Evolutionary conservation across 2,113 vertebrate genomes (phyloP), one percentile per base, ranked within the genome.

Genomic region (Plotosus lineatus): DNA sequence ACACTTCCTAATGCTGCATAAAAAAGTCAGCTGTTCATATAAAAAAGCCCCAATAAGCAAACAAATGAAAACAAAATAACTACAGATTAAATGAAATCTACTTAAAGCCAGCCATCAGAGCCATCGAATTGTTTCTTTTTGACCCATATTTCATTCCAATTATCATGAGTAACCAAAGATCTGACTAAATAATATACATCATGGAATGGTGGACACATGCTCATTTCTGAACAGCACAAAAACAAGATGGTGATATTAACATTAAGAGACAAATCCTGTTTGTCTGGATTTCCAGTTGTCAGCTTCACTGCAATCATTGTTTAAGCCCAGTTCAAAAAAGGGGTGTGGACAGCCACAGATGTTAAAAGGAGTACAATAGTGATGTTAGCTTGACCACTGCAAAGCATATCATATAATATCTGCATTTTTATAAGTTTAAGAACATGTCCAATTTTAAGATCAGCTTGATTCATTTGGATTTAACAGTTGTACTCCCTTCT

Each of bases 341-440:
- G 28, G 78, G 78, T 48, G 66, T 80, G 78, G 78, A 44, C 46
- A 56, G 33, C 21, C 66, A 72, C 78, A 80, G 11, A 33, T 72
- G 36, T 56, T 46, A 33, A 71, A 58, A 55, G n/a, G 11, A 79
- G 26, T 26, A 80, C 40, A 72, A 36, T 46, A 5, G 36, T 28
- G 6, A 80, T 60, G 6, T 36, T 6, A 31, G 21, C 1, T 56
- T 72, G 66, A 33, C 40, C 21, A 26, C 28, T 0, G 38, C 28
- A 56, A 55, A 60, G 12, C 55, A 21, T 79, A 56, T 19, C 63
- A 19, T 66, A 36, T 68, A 14, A 78, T 7, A 56, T 23, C 26
- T 33, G 31, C 40, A 44, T 44, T 69, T 48, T n/a, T 46, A n/a
- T n/a, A 44, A 80, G 31, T 60, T 14, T 14, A 48, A 36, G 26